Evolutionary conservation across 2,113 vertebrate species (phyloP).

Genomic region (Falco punctatus): DNA sequence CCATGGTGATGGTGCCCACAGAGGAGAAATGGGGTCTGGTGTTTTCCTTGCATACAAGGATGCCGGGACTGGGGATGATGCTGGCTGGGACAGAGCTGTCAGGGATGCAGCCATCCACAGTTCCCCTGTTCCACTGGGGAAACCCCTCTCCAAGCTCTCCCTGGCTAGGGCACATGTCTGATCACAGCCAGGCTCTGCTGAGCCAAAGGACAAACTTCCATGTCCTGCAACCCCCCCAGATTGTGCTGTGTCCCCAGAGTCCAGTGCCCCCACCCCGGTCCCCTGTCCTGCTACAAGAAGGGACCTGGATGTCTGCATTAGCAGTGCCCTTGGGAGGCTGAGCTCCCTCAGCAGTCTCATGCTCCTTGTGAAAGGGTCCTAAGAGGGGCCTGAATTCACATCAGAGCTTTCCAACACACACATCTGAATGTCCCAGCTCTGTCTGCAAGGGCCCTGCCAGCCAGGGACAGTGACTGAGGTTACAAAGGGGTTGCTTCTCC

Average conservation of each 20-base stretch:
- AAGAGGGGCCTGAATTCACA: too few relatives aligned
- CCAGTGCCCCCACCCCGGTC: not conserved
- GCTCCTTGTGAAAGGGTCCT: not conserved
- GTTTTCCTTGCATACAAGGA: not conserved
- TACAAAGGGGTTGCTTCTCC: not conserved
- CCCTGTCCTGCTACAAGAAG: not conserved
- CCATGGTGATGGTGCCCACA: slow-evolving; percentile 2
- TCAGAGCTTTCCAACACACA: not conserved
- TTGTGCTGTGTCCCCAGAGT: not conserved
- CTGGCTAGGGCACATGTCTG: not conserved
- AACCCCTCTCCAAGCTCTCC: not conserved
- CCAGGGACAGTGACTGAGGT: not conserved
- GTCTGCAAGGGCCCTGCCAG: not conserved
- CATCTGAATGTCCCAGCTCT: not conserved
- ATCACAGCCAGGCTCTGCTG: not conserved
- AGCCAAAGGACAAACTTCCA: not conserved
- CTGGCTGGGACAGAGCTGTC: not conserved
- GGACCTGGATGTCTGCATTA: not conserved
- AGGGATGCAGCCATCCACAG: rapidly evolving
- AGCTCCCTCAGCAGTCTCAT: not conserved
- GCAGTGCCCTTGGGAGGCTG: not conserved
- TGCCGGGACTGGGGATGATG: not conserved
- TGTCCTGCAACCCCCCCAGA: rapidly evolving
- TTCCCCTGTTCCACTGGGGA: rapidly evolving
- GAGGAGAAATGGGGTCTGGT: not conserved